Evolutionary conservation across 2,113 vertebrate genomes (phyloP), one percentile per base, ranked within the genome.

Genomic region (Rhabdornis inornatus): DNA sequence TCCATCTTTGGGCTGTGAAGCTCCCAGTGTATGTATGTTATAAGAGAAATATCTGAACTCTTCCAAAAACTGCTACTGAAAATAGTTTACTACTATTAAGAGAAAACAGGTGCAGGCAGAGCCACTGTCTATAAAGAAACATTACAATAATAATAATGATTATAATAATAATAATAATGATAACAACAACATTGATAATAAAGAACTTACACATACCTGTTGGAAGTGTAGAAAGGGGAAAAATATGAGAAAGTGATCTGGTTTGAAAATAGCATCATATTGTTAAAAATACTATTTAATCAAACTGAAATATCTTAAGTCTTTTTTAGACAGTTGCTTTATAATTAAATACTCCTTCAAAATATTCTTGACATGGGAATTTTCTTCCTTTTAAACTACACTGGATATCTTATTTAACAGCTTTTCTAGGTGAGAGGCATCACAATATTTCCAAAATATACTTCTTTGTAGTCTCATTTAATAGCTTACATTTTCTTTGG

Each of bases 91-190:
- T 80, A 24, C 14, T 7, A 61, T 40, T 64, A 90, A 49, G 15
- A 55, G 52, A 49, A 82, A 68, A 35, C 12, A 59, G 50, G 21
- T 11, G 1, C n/a, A 74, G 22, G 8, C 20, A 88, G 31, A 86
- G 7, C 8, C 18, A 50, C 15, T 44, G 15, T 5, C 5, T 79
- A 16, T 50, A 79, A 52, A 80, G 4, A 55, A 90, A 75, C 2
- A 56, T 47, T 47, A 52, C 3, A 57, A 11, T 52, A 78, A 68
- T 8, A 40, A 27, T 79, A 6, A 50, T 72, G 11, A 31, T 28
- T 1, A 42, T 35, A 0, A 66, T 19, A 24, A 35, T 11, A 42
- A 16, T 57, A 60, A 45, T 13, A 15, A 19, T 22, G 0, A 25
- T 9, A 31, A 6, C 1, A 40, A 40, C 24, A 78, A 45, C 3